Evolutionary conservation across 1,140 invertebrate species (phyloP).

Genomic region (Stegodyphus dumicola): DNA sequence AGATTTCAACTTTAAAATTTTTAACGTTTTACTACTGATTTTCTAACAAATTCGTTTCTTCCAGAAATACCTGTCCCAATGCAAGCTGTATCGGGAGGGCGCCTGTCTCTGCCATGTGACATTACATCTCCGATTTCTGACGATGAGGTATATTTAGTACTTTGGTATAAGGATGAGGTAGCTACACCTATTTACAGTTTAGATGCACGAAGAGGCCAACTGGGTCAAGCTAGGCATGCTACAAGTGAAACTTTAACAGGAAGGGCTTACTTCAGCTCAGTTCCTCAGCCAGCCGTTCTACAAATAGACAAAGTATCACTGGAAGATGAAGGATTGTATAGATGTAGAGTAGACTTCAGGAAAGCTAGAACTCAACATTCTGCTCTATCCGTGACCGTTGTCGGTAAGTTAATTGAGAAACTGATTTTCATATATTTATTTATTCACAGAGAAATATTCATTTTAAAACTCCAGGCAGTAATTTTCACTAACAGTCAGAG

Average conservation of each 20-base stretch:
- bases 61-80: conserved; percentile 51
- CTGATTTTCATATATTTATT: too few species aligned
- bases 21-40: background rate
- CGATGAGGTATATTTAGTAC: conserved; percentile 88
- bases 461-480: too few species aligned
- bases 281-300: conserved; percentile 48
- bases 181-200: conserved; percentile 65
- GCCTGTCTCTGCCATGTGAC: conserved; percentile 84
- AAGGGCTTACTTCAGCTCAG: conserved; percentile 59
- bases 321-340: conserved; percentile 81
- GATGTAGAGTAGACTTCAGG: conserved; percentile 88
- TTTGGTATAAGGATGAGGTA: conserved; percentile 88
- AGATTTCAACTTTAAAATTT: too few species aligned
- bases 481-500: too few species aligned
- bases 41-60: background rate
- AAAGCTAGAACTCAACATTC: conserved; percentile 86
- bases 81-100: conserved; percentile 34
- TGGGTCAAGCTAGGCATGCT: conserved; percentile 57
- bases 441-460: too few species aligned
- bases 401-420: conserved; percentile 75
- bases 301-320: conserved; percentile 35
- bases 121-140: conserved; percentile 79
- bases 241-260: conserved; percentile 32
- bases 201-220: conserved; percentile 61
- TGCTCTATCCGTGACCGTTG: conserved; percentile 85